Conservation (phyloP, 2,113 vertebrate species). For the Cynocephalus volans region DNA sequence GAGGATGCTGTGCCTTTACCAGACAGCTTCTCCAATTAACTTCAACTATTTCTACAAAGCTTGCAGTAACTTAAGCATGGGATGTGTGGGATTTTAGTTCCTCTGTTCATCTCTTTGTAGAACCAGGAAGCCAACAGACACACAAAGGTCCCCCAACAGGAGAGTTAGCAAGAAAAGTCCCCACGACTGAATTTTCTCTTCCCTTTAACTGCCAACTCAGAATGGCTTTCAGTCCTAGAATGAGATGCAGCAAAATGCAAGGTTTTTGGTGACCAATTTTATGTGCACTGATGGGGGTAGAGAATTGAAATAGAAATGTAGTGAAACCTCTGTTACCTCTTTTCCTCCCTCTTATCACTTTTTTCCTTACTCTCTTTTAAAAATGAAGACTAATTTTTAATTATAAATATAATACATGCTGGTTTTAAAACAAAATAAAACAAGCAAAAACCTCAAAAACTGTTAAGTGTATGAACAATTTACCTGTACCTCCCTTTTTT, state of each 20-base stretch:
- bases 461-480: not conserved
- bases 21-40: not conserved
- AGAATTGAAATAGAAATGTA: not conserved
- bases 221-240: not conserved
- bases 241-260: not conserved
- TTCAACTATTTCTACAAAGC: not conserved
- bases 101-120: not conserved
- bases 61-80: not conserved
- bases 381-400: not conserved
- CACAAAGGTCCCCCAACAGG: not conserved
- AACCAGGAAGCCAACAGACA: not conserved
- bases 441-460: not conserved
- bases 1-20: not conserved
- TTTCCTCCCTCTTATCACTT: not conserved
- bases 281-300: rapidly evolving
- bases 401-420: not conserved
- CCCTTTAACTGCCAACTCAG: not conserved
- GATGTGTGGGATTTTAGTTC: not conserved
- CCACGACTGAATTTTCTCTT: not conserved
- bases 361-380: not conserved
- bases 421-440: conserved; percentile 49
- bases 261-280: not conserved
- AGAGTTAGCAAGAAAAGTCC: not conserved
- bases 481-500: not conserved
- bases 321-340: not conserved